phyloP scores from a whole-genome alignment of 2,888 invertebrate genomes.

The Abrostola triplasia region DNA sequence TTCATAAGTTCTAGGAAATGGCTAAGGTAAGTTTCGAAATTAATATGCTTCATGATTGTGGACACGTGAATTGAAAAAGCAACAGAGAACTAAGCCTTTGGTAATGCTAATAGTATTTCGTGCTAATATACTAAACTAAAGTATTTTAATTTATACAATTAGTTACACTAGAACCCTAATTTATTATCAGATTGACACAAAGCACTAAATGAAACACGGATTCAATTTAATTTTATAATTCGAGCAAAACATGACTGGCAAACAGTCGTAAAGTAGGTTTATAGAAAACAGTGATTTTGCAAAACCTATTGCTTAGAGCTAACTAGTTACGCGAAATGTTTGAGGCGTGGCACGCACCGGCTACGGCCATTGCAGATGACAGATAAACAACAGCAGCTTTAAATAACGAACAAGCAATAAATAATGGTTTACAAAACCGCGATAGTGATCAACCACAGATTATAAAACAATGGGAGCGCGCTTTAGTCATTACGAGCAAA shows the following conservation, averaged over 20 bases:
- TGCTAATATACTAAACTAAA: conserved; percentile 4
- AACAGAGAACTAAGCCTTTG: not conserved
- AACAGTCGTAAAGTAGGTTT: conserved; percentile 28
- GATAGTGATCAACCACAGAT: conserved; percentile 46
- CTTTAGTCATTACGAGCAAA: conserved; percentile 33
- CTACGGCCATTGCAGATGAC: conserved; percentile 49
- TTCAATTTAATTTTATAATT: conserved; percentile 35
- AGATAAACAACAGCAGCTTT: conserved; percentile 53
- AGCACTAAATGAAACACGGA: conserved; percentile 19
- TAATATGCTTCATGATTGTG: no score
- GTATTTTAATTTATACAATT: conserved; percentile 28
- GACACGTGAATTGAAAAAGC: no score
- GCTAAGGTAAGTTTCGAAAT: no score
- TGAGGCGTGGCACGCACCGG: conserved; percentile 47
- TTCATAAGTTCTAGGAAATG: not conserved
- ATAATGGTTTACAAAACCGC: conserved; percentile 32
- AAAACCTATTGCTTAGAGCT: conserved; percentile 44
- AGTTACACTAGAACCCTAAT: conserved; percentile 17
- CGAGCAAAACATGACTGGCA: conserved; percentile 13
- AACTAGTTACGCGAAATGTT: conserved; percentile 44
- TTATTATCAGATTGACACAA: conserved; percentile 7
- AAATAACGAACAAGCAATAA: conserved; percentile 45
- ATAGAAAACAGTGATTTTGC: conserved; percentile 46
- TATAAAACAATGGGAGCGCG: conserved; percentile 36
- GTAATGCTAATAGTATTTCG: conserved; percentile 2